Evolutionary conservation across 2,797 vertebrate species (phyloP).

Genomic region (Synaphobranchus kaupii): DNA sequence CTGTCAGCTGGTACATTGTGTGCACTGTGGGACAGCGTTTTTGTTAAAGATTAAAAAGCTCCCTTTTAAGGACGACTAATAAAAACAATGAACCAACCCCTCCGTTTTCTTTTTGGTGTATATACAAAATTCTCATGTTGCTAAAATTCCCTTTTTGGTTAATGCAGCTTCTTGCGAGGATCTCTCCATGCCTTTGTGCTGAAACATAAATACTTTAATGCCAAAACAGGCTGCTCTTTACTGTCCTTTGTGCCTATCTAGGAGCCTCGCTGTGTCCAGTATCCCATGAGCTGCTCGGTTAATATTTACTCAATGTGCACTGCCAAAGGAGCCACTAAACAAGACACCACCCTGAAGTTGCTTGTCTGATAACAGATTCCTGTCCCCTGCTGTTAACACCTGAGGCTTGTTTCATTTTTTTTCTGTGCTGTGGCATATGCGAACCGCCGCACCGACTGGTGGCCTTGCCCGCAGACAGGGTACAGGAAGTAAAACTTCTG

Average conservation of each 20-base stretch:
- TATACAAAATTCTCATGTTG: background rate
- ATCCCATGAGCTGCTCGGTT: background rate
- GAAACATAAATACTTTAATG: background rate
- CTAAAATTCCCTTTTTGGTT: background rate
- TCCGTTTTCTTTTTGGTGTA: background rate
- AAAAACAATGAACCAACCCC: background rate
- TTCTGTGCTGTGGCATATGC: background rate
- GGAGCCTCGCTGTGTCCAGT: background rate
- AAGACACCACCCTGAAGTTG: background rate
- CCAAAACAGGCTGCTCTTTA: background rate
- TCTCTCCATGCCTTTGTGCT: background rate
- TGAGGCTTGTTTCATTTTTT: background rate
- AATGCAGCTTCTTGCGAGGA: background rate
- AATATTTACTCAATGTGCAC: constrained; percentile 3
- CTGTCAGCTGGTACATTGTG: background rate
- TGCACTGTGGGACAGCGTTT: background rate
- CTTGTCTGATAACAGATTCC: background rate
- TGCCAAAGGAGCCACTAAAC: background rate
- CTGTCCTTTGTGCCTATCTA: background rate
- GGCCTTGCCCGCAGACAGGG: background rate
- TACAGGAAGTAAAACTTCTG: background rate
- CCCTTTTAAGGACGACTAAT: background rate
- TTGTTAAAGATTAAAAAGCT: background rate
- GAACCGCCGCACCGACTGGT: background rate
- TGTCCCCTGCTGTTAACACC: background rate